Evolutionary conservation across 2,888 invertebrate species (phyloP), one percentile per base, ranked within the genome.

Genomic region (Leptogaster cylindrica): DNA sequence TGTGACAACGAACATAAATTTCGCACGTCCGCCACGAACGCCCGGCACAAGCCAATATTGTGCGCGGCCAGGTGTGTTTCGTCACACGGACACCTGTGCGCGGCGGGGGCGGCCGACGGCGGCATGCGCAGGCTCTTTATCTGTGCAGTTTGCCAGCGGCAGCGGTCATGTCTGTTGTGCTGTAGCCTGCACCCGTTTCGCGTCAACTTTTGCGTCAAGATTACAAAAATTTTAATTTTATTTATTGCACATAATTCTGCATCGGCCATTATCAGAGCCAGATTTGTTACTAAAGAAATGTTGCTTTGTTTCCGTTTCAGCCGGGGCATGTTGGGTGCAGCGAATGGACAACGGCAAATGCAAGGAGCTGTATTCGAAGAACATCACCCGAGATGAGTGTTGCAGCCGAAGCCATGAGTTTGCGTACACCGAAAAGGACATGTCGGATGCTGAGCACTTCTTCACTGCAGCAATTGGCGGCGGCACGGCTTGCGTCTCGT

Each of bases 241-340:
- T 64, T 64, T 64, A 61, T 61, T 61, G 27, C n/a, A 10, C 18
- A 14, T n/a, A n/a, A n/a, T 16, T 16, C 18, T 8, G 61, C 6
- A 44, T 44, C 44, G 41, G n/a, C 33, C 7, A 18, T 44, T 44
- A 55, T 55, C 44, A 52, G 69, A 46, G 14, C 25, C 41, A 18
- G 20, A 69, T 65, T 58, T 44, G 16, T 20, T 12, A 14, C n/a
- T 65, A 12, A 7, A 25, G 7, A 12, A 25, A 41, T 14, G 3
- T 14, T 41, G n/a, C 10, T 67, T 65, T 72, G 66, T 71, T 67
- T 8, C 3, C 25, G 36, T 68, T 71, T 28, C 66, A 79, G 94
- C 89, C 81, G 94, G 93, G 77, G 91, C 90, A 80, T 94, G 94
- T 83, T 94, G 93, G 93, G 88, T 89, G 75, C 87, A 89, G 72